Percentiles rank a stretch among this genome's conserved stretches.
Conservation (phyloP, 2,797 vertebrate species). For the Delichon dasypus region DNA sequence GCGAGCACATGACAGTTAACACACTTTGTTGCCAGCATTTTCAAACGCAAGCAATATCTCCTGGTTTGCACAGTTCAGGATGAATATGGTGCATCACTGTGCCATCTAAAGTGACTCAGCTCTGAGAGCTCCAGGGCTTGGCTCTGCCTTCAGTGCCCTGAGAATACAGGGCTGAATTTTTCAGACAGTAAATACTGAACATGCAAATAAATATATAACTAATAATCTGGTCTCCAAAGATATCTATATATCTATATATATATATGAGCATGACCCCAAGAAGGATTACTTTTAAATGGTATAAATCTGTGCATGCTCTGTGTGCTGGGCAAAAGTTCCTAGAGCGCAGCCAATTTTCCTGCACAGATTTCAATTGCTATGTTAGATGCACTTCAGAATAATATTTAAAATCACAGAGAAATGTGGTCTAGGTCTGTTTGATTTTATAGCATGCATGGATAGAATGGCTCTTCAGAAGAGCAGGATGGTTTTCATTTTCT, state of each 20-base stretch:
- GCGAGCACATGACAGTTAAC: neutral
- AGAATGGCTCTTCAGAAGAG: neutral
- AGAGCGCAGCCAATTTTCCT: neutral
- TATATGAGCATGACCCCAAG: neutral
- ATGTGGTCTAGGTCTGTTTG: neutral
- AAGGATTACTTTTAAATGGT: neutral
- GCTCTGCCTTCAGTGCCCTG: neutral
- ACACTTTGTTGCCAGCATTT: neutral
- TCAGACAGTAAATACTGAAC: neutral
- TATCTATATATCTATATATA: neutral
- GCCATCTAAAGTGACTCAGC: constrained; percentile 28
- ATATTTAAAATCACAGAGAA: neutral
- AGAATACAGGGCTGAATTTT: neutral
- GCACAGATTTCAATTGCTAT: neutral
- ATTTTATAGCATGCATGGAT: neutral
- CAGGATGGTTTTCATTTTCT: neutral
- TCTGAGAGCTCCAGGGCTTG: constrained; percentile 30
- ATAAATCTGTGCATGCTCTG: neutral
- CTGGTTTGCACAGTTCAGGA: neutral
- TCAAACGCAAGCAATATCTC: neutral
- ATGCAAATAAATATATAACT: neutral
- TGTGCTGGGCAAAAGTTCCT: neutral
- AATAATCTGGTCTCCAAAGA: neutral
- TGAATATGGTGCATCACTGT: neutral
- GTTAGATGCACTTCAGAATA: neutral